Evolutionary conservation across 1,140 invertebrate species (phyloP).

Genomic region (Pteromalus puparum): DNA sequence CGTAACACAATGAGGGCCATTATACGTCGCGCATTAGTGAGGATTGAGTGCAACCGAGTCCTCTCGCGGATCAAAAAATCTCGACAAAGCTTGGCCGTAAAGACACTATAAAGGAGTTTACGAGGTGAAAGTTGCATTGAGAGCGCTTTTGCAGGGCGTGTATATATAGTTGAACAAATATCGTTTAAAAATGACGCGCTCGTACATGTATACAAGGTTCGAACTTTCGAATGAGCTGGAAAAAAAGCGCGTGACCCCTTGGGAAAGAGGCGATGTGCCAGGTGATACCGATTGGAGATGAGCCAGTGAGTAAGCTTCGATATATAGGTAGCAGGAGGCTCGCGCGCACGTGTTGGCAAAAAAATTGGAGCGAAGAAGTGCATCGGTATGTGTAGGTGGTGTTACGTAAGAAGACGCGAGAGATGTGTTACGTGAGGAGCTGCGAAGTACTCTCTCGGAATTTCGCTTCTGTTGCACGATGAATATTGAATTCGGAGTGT

Average conservation of each 20-base stretch:
- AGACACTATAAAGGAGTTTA: conserved; percentile 39
- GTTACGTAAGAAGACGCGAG: background rate
- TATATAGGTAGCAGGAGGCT: background rate
- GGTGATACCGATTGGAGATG: conserved; percentile 63
- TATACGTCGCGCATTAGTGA: background rate
- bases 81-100: background rate
- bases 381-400: background rate
- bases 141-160: no score
- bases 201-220: background rate
- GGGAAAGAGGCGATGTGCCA: conserved; percentile 53
- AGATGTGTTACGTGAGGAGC: background rate
- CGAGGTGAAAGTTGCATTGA: conserved; percentile 24
- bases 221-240: background rate
- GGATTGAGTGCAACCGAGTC: conserved; percentile 9
- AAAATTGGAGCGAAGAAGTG: conserved; percentile 24
- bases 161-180: background rate
- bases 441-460: background rate
- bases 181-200: background rate
- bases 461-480: background rate
- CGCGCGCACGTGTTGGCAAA: background rate
- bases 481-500: background rate
- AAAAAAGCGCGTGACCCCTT: background rate
- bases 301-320: conserved; percentile 54
- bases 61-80: background rate
- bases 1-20: background rate